Conservation (phyloP, 2,113 vertebrate genomes). For the Ceuthmochares aereus region DNA sequence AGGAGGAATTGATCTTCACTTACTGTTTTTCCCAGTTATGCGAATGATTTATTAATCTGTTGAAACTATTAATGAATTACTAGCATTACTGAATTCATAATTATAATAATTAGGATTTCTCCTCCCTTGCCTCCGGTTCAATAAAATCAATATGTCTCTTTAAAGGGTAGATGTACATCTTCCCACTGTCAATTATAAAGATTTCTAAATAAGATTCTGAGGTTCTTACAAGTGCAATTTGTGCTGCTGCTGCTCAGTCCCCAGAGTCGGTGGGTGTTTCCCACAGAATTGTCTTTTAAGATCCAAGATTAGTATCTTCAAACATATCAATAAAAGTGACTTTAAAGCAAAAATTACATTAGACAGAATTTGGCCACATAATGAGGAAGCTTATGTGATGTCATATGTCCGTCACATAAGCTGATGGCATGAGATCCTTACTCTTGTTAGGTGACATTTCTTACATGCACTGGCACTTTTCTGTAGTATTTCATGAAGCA, state of each 20-base stretch:
- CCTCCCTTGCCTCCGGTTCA: neutral
- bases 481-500: neutral
- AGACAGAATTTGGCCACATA: neutral
- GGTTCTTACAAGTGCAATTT: neutral
- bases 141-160: neutral
- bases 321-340: no score
- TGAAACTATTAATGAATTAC: neutral
- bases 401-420: neutral
- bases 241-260: neutral
- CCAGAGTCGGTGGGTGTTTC: neutral
- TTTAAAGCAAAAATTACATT: neutral
- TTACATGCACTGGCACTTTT: rapidly evolving
- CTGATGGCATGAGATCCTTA: neutral
- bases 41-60: neutral
- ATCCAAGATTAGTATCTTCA: neutral
- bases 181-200: neutral
- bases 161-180: neutral
- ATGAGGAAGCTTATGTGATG: neutral
- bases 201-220: neutral
- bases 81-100: neutral
- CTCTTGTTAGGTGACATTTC: neutral
- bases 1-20: neutral
- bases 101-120: neutral
- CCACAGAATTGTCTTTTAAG: neutral
- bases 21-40: neutral